Conservation (phyloP, 2,797 vertebrate species). For the Euthynnus affinis region DNA sequence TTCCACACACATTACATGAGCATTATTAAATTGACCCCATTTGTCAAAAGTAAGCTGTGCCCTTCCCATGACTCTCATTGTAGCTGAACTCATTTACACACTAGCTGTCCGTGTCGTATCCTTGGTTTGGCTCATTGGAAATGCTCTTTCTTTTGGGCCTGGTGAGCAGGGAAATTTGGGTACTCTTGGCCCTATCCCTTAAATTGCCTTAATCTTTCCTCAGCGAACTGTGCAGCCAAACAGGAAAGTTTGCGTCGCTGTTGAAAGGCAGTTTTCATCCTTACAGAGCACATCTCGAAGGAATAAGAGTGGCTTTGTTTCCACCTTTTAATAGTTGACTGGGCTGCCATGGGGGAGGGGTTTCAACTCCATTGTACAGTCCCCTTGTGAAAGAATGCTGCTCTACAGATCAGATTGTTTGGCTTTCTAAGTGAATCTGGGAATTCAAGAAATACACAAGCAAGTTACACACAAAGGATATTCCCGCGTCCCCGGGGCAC, state of each 20-base stretch:
- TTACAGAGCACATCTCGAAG: constrained; percentile 53
- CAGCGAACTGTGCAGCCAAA: constrained; percentile 13
- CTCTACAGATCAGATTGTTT: constrained; percentile 57
- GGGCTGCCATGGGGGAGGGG: constrained; percentile 61
- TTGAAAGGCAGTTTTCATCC: constrained; percentile 36
- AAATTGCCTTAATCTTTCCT: constrained; percentile 2
- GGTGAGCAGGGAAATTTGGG: neutral
- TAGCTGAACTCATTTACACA: constrained; percentile 37
- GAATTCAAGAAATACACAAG: constrained; percentile 37
- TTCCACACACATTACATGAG: constrained; percentile 2
- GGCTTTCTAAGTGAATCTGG: constrained; percentile 36
- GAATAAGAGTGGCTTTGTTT: constrained; percentile 79
- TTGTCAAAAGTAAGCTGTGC: constrained; percentile 11
- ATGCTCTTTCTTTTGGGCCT: neutral
- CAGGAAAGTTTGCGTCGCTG: constrained; percentile 33
- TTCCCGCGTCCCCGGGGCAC: neutral
- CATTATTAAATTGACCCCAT: neutral
- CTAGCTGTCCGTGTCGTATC: neutral
- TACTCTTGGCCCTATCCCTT: neutral
- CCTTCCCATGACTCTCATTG: constrained; percentile 47
- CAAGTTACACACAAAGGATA: neutral
- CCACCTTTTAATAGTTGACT: constrained; percentile 72
- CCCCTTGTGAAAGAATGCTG: constrained; percentile 68
- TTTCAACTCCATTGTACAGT: constrained; percentile 65
- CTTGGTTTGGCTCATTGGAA: neutral